Evolutionary conservation across 2,797 vertebrate species (phyloP).

Genomic region (Schizothorax lantsangensis): DNA sequence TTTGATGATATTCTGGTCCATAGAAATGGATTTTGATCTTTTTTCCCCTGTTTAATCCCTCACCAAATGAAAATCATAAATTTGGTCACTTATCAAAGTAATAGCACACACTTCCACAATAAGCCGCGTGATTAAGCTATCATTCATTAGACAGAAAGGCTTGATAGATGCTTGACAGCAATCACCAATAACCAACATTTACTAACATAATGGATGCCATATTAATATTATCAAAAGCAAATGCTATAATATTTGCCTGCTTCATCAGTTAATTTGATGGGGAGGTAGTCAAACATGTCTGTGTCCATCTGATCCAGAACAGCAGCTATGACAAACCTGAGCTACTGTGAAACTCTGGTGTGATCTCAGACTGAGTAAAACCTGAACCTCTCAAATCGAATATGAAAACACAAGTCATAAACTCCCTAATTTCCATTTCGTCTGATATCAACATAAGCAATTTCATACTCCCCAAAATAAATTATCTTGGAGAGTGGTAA

Average conservation of each 20-base stretch:
- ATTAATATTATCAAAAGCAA: neutral
- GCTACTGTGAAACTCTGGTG: slow-evolving; percentile 48
- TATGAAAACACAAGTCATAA: slow-evolving; percentile 20
- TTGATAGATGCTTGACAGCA: neutral
- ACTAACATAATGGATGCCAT: neutral
- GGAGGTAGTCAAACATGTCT: neutral
- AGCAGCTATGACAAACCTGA: neutral
- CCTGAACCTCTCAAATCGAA: slow-evolving; percentile 52
- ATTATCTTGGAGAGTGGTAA: neutral
- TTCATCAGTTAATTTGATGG: neutral
- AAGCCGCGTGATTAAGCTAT: neutral
- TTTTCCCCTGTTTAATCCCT: neutral
- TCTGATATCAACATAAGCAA: slow-evolving; percentile 52
- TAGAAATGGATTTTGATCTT: neutral
- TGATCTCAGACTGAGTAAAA: slow-evolving; percentile 58
- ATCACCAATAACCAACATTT: neutral
- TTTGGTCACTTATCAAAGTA: neutral
- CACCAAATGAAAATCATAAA: neutral
- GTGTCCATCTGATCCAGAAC: neutral
- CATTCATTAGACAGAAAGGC: neutral
- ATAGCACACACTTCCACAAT: neutral
- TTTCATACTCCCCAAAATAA: slow-evolving; percentile 34
- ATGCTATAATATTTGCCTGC: neutral
- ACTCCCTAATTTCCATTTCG: slow-evolving; percentile 59
- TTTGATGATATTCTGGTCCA: neutral